A percentile compares a stretch with the other conserved stretches of the same genome.
Conservation (phyloP, 2,888 invertebrate species). For the Caenorhabditis sp. region DNA sequence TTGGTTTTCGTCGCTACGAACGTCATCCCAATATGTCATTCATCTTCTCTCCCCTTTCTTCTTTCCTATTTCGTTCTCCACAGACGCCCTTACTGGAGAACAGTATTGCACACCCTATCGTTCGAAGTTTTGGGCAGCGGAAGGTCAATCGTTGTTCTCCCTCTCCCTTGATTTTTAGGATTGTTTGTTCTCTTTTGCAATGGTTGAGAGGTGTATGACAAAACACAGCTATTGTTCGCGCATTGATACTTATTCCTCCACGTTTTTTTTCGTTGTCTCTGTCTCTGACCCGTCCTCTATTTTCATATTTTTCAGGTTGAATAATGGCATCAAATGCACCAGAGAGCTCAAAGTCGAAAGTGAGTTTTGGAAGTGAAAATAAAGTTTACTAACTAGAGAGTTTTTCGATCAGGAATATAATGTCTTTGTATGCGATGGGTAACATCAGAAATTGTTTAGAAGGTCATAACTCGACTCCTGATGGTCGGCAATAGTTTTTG, state of each 20-base stretch:
- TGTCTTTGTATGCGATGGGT: too few relatives aligned
- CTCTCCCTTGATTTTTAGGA: neutral
- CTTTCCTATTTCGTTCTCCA: neutral
- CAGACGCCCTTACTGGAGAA: too few relatives aligned
- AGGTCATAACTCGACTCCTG: too few relatives aligned
- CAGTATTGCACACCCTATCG: too few relatives aligned
- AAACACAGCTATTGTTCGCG: constrained; percentile 23
- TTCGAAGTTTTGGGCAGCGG: neutral
- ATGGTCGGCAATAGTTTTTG: too few relatives aligned
- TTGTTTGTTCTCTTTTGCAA: neutral
- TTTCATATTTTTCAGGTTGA: neutral
- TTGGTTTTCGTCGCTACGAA: too few relatives aligned
- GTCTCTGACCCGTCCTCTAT: neutral
- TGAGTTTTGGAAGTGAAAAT: constrained; percentile 1
- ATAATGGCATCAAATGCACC: neutral
- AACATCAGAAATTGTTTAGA: too few relatives aligned
- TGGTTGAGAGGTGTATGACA: constrained; percentile 16
- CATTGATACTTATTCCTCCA: neutral
- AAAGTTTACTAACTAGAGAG: too few relatives aligned
- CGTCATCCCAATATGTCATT: neutral
- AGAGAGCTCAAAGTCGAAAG: constrained; percentile 24
- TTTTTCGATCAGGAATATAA: too few relatives aligned
- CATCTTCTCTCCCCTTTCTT: neutral
- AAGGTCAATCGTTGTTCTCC: neutral
- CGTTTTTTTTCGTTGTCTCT: neutral